Base-by-base conservation (phyloP, 2,113 vertebrate species). In the Micromys minutus region DNA sequence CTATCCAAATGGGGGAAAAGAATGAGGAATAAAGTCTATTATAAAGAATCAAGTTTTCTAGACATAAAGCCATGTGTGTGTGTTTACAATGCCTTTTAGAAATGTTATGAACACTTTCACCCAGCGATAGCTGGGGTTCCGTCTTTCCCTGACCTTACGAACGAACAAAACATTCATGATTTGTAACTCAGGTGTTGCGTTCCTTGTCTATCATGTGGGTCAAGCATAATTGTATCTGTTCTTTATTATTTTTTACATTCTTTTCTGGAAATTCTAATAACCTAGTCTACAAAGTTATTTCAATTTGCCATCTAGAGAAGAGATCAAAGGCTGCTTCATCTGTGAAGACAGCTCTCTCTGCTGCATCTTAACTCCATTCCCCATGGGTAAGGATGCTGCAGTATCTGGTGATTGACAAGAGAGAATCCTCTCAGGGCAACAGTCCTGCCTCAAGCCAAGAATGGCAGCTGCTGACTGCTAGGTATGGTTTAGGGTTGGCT, bases 241-340 rank as follows among this genome's bases (percentile, higher is more conserved):
- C 47, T 65, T 71, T 22, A 83, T 61, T 74, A 80, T 5, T 24
- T 50, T 72, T 71, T 45, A 59, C 19, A 31, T 75, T 89, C 29
- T 90, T 74, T 77, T 42, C 88, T 80, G 83, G 47, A 94, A 84
- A 71, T 34, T 69, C 90, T 59, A 72, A 80, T 76, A 92, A 55
- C 31, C n/a, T 71, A 75, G 26, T 74, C 89, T 69, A 74, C 24
- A 39, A 92, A 81, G 42, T 87, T 74, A n/a, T 24, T 90, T 42
- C 80, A 39, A 31, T 65, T 69, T 22, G 21, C 76, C 36, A 71
- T 81, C 77, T 61, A 72, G 80, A 96, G 87, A 36, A 85, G 92
- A 89, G 91, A n/a, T 74, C 77, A 84, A 89, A 95, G 61, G 22
- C 39, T 57, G 39, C 3, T 34, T 80, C 74, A 36, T 31, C 63